phyloP scores from a whole-genome alignment of 2,888 invertebrate genomes.

The Apotomis capreana region DNA sequence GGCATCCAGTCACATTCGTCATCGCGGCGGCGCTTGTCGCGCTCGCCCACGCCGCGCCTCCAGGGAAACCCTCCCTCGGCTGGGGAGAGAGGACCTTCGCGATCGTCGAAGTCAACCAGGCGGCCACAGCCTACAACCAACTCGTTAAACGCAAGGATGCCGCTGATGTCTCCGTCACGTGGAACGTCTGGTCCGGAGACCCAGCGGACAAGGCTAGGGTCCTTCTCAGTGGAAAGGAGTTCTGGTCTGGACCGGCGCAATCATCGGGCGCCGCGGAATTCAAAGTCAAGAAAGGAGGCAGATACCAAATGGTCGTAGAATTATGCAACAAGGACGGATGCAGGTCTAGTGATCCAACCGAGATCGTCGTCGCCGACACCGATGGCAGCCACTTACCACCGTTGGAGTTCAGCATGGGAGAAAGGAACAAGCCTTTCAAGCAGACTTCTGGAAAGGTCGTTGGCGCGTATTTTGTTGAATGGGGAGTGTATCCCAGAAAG shows the following conservation, averaged over 20 bases:
- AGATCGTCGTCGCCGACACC: constrained; percentile 76
- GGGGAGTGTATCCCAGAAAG: constrained; percentile 79
- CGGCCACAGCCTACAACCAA: constrained; percentile 79
- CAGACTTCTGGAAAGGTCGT: constrained; percentile 78
- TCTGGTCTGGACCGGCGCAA: constrained; percentile 68
- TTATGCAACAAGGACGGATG: constrained; percentile 77
- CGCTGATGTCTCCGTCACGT: constrained; percentile 76
- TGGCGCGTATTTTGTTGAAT: constrained; percentile 78
- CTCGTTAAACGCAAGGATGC: constrained; percentile 70
- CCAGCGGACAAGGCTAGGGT: constrained; percentile 68
- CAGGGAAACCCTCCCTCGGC: constrained; percentile 74
- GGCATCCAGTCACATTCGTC: constrained; percentile 62
- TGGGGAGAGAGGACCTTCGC: constrained; percentile 79
- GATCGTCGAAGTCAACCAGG: constrained; percentile 78
- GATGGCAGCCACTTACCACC: constrained; percentile 80
- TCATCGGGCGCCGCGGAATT: constrained; percentile 71
- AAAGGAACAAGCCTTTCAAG: constrained; percentile 76
- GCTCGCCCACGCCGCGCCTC: constrained; percentile 64
- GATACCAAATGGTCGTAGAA: constrained; percentile 74
- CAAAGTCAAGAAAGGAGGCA: constrained; percentile 76
- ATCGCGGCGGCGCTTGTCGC: constrained; percentile 59
- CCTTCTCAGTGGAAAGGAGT: constrained; percentile 67
- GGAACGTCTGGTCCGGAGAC: constrained; percentile 80
- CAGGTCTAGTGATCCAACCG: constrained; percentile 70
- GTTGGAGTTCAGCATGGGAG: constrained; percentile 68